Evolutionary conservation across 2,113 vertebrate species (phyloP).

Genomic region (Fukomys damarensis): DNA sequence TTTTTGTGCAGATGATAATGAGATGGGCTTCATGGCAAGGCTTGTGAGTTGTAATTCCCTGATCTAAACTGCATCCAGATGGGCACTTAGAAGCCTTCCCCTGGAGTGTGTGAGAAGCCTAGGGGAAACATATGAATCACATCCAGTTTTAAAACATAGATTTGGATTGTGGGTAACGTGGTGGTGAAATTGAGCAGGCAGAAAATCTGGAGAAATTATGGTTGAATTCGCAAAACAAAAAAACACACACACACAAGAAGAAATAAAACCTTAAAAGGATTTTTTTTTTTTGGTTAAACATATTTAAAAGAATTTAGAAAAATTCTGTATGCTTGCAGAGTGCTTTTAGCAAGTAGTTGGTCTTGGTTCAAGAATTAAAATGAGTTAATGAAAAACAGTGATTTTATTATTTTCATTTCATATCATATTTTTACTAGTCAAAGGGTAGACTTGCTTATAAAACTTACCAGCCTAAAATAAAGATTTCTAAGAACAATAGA

Average conservation of each 20-base stretch:
- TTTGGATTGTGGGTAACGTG: constrained; percentile 7
- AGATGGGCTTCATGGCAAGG: constrained; percentile 65
- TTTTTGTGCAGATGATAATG: constrained; percentile 49
- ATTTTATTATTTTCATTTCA: constrained; percentile 58
- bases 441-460: constrained; percentile 56
- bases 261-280: constrained; percentile 63
- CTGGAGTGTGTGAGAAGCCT: background rate
- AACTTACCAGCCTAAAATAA: constrained; percentile 14
- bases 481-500: constrained; percentile 38
- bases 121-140: constrained; percentile 53
- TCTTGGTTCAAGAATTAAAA: constrained; percentile 58
- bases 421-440: constrained; percentile 53
- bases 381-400: constrained; percentile 69
- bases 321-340: constrained; percentile 59
- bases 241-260: background rate
- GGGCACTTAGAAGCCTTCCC: constrained; percentile 69
- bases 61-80: constrained; percentile 79
- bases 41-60: constrained; percentile 62
- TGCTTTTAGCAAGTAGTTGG: constrained; percentile 65
- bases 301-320: constrained; percentile 45
- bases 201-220: constrained; percentile 49
- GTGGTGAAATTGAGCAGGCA: constrained; percentile 52
- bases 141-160: constrained; percentile 63
- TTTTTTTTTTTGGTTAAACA: constrained; percentile 44
- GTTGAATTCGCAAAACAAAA: constrained; percentile 51